phyloP scores from a whole-genome alignment of 2,797 vertebrate genomes.

The Liparis tanakae region DNA sequence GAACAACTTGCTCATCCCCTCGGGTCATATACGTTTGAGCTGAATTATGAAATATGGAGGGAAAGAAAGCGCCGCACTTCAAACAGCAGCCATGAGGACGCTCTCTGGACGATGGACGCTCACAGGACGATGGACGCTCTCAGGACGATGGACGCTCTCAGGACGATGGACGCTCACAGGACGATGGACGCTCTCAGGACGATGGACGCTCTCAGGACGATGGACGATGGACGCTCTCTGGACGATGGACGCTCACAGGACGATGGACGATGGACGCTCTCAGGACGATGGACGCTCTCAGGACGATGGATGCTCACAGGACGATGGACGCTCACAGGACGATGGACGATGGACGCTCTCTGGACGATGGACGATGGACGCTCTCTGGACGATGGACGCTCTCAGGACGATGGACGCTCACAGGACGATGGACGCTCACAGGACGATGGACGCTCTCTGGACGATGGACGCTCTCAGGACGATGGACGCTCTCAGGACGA shows the following conservation, averaged over 20 bases:
- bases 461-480: background rate
- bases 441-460: background rate
- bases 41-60: too few relatives aligned
- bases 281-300: too few relatives aligned
- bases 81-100: background rate
- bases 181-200: background rate
- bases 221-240: too few relatives aligned
- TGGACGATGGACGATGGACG: background rate
- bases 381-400: background rate
- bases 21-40: background rate
- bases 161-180: too few relatives aligned
- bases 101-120: too few relatives aligned
- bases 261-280: background rate
- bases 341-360: too few relatives aligned
- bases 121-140: too few relatives aligned
- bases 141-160: too few relatives aligned
- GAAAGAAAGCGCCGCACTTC: too few relatives aligned
- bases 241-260: background rate
- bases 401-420: too few relatives aligned
- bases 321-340: background rate
- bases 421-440: too few relatives aligned
- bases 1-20: background rate
- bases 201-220: background rate
- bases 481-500: too few relatives aligned
- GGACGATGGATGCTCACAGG: background rate